A percentile compares a stretch with the other conserved stretches of the same genome.
These are phyloP conservation scores for Potamarius usumacintae DNA, from an alignment of 2,113 vertebrate species.

Conservation along the genomic window DNA sequence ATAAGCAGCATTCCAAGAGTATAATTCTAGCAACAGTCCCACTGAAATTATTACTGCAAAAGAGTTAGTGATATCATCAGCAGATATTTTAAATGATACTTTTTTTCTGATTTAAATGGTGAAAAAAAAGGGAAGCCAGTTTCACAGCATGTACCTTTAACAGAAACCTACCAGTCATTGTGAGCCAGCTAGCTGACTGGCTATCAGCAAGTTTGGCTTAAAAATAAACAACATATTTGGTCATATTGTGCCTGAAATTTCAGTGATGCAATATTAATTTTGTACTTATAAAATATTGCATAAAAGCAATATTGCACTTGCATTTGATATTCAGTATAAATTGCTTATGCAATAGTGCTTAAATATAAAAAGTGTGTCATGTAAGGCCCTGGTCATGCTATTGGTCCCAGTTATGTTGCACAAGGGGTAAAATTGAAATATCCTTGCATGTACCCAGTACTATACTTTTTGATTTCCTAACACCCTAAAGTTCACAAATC, in stretches of 20 bases:
- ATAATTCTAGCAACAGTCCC: too few relatives aligned
- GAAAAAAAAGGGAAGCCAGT: background rate
- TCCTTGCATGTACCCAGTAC: too few relatives aligned
- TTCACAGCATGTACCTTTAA: background rate
- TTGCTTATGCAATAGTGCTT: too few relatives aligned
- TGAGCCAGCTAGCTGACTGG: background rate
- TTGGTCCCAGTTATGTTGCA: too few relatives aligned
- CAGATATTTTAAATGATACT: background rate
- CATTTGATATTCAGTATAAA: background rate
- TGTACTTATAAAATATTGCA: background rate
- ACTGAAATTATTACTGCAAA: too few relatives aligned
- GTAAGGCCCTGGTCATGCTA: too few relatives aligned
- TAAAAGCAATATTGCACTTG: too few relatives aligned
- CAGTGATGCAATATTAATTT: background rate
- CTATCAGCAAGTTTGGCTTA: background rate
- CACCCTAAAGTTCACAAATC: too few relatives aligned
- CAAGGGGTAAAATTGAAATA: too few relatives aligned
- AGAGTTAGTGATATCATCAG: background rate
- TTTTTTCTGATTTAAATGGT: background rate
- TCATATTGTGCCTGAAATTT: background rate
- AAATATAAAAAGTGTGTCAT: too few relatives aligned
- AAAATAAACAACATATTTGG: background rate
- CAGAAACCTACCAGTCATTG: background rate
- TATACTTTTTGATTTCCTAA: too few relatives aligned
- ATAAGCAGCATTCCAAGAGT: background rate